Evolutionary conservation across 2,888 invertebrate genomes (phyloP).

Genomic region (Fragum fragum): DNA sequence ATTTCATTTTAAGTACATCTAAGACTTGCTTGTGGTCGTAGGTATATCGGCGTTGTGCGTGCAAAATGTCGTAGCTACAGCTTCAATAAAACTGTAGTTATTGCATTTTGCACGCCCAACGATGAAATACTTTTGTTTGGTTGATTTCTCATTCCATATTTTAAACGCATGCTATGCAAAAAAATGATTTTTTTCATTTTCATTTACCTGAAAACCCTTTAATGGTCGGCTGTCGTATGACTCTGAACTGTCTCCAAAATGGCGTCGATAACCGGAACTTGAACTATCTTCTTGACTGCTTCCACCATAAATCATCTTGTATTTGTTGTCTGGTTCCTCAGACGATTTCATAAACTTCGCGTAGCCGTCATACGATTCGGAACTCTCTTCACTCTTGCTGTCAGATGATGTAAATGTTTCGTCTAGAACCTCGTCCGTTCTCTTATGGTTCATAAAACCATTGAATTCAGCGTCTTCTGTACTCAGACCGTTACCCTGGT

Average conservation of each 20-base stretch:
- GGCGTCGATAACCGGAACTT: slow-evolving; percentile 18
- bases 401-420: slow-evolving; percentile 5
- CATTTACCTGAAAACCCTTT: background rate
- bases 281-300: background rate
- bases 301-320: slow-evolving; percentile 14
- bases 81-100: too few relatives aligned
- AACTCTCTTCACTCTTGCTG: background rate
- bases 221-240: background rate
- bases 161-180: too few relatives aligned
- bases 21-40: too few relatives aligned
- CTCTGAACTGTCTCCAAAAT: slow-evolving; percentile 5
- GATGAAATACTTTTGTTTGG: too few relatives aligned
- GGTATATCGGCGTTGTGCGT: too few relatives aligned
- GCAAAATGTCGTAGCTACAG: too few relatives aligned
- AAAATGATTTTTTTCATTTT: background rate
- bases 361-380: background rate
- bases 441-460: slow-evolving; percentile 18
- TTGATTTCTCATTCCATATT: too few relatives aligned
- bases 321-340: slow-evolving; percentile 2
- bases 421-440: slow-evolving; percentile 1
- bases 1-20: too few relatives aligned
- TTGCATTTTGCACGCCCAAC: too few relatives aligned
- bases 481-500: background rate
- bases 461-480: slow-evolving; percentile 12
- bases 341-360: background rate